phyloP scores from a whole-genome alignment of 2,888 invertebrate species.

The Cyaniris semiargus region DNA sequence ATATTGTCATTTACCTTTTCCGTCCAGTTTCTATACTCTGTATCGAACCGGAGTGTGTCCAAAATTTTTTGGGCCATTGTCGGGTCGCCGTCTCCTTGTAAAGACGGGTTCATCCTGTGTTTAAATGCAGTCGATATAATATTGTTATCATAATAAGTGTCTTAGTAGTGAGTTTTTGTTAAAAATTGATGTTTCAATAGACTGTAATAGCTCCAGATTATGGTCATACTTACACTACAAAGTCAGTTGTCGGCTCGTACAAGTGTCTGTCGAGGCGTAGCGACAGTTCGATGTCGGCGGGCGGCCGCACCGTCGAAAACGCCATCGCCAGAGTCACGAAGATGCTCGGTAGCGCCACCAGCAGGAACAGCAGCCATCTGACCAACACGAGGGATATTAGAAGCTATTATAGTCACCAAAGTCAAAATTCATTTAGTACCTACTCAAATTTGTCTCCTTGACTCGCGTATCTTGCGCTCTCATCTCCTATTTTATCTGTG shows the following conservation, averaged over 20 bases:
- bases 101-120: constrained; percentile 55
- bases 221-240: constrained; percentile 57
- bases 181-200: too few species aligned
- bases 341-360: constrained; percentile 81
- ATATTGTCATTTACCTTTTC: too few species aligned
- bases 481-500: too few species aligned
- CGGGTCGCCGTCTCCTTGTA: constrained; percentile 47
- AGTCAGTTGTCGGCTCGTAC: constrained; percentile 68
- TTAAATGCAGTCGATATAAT: not conserved
- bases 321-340: constrained; percentile 86
- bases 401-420: not conserved
- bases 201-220: not conserved
- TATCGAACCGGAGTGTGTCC: constrained; percentile 46
- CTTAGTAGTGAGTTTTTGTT: too few species aligned
- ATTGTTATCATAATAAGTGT: too few species aligned
- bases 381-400: not conserved
- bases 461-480: too few species aligned
- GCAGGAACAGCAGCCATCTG: constrained; percentile 79
- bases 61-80: constrained; percentile 55
- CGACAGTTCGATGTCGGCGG: constrained; percentile 81
- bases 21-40: constrained; percentile 55
- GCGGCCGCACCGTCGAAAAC: constrained; percentile 83
- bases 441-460: too few species aligned
- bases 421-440: too few species aligned
- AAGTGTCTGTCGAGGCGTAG: constrained; percentile 73